Evolutionary conservation across 92 coral and sea anemone genomes (phyloP).

Genomic region (Porites rus): DNA sequence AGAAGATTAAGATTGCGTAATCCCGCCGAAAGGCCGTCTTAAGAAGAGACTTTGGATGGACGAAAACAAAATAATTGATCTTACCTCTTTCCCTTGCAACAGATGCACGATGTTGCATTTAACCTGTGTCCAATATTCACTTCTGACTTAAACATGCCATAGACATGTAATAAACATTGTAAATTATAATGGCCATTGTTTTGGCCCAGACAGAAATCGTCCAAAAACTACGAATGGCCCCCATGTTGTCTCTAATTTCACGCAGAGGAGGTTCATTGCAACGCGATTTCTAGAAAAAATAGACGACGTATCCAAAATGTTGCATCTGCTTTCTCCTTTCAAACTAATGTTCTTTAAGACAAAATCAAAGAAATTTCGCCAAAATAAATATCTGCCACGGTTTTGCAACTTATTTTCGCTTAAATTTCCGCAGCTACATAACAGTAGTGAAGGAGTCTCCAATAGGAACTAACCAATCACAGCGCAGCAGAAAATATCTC

Average conservation of each 20-base stretch:
- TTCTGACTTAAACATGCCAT: neutral
- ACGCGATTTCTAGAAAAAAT: slow-evolving; percentile 8
- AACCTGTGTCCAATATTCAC: neutral
- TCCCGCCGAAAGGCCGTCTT: neutral
- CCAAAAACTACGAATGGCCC: neutral
- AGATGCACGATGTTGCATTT: slow-evolving; percentile 21
- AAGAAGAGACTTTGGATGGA: slow-evolving; percentile 16
- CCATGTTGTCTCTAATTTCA: slow-evolving; percentile 9
- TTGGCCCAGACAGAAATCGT: neutral
- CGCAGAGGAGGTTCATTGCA: neutral
- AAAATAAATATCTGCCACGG: slow-evolving; percentile 25
- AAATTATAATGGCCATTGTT: slow-evolving; percentile 13
- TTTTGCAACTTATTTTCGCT: slow-evolving; percentile 29
- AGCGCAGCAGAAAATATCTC: too few species aligned
- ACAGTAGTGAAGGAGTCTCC: too few species aligned
- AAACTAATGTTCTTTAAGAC: neutral
- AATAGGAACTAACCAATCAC: too few species aligned
- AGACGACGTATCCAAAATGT: slow-evolving; percentile 8
- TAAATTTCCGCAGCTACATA: neutral
- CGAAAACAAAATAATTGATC: neutral
- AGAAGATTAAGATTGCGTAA: slow-evolving; percentile 29
- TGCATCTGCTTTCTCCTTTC: slow-evolving; percentile 26
- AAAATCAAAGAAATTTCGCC: neutral
- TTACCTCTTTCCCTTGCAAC: neutral
- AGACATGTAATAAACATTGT: neutral